Evolutionary conservation across 1,140 invertebrate species (phyloP).

Genomic region (Pteromalus puparum): DNA sequence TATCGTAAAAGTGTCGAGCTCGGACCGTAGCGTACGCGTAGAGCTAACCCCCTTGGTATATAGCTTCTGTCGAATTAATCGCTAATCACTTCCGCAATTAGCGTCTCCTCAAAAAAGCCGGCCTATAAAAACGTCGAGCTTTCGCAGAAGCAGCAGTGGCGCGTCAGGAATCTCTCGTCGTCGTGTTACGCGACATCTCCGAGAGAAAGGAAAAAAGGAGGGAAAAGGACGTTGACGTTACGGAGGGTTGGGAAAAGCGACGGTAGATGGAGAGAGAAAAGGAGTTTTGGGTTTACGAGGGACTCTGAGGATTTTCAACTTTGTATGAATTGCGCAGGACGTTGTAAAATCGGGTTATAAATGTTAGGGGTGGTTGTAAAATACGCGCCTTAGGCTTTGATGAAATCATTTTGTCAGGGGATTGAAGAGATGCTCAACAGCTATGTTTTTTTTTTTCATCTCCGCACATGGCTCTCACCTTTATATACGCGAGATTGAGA

Average conservation of each 20-base stretch:
- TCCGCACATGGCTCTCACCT: background rate
- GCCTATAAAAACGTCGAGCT: background rate
- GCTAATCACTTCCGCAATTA: conserved; percentile 33
- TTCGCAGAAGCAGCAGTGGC: background rate
- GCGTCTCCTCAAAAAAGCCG: conserved; percentile 19
- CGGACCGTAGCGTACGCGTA: background rate
- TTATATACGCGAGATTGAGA: background rate
- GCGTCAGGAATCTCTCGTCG: background rate
- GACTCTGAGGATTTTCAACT: conserved; percentile 10
- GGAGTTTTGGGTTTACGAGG: conserved; percentile 12
- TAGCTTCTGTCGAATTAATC: conserved; percentile 7
- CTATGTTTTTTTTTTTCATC: background rate
- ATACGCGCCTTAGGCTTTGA: background rate
- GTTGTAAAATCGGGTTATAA: conserved; percentile 17
- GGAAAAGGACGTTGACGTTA: background rate
- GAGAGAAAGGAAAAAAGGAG: background rate
- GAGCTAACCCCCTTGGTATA: too few relatives aligned
- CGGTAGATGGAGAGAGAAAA: background rate
- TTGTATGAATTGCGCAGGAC: background rate
- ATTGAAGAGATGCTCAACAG: background rate
- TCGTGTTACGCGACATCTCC: background rate
- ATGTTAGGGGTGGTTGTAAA: background rate
- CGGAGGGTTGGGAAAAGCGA: too few relatives aligned
- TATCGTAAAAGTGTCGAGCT: conserved; percentile 23
- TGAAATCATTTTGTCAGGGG: background rate